Percentiles rank a stretch among this genome's conserved stretches.
These are phyloP conservation scores for Eupithecia abbreviata DNA, from an alignment of 2,888 invertebrate genomes.

Conservation along the genomic window DNA sequence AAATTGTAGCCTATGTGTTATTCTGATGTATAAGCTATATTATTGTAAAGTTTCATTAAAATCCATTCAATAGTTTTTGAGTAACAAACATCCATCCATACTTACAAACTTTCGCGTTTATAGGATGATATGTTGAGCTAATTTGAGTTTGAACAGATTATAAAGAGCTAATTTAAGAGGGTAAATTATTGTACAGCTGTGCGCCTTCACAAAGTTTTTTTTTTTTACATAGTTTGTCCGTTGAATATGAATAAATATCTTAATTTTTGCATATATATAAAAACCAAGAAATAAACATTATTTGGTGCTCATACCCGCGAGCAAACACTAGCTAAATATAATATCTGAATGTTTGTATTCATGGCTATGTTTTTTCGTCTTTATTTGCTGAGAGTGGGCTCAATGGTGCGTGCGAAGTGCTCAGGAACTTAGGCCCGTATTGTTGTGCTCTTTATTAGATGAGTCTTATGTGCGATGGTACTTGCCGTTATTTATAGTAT, in stretches of 20 bases:
- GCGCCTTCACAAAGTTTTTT: no score
- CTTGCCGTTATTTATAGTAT: constrained; percentile 16
- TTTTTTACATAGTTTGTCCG: no score
- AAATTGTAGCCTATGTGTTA: no score
- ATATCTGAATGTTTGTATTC: constrained; percentile 45
- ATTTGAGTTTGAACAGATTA: no score
- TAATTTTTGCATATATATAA: not conserved
- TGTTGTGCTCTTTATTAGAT: constrained; percentile 53
- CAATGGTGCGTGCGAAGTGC: constrained; percentile 49
- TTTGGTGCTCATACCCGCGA: not conserved
- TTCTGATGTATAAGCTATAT: no score
- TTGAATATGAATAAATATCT: not conserved
- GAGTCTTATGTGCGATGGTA: constrained; percentile 39
- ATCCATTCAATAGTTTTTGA: no score
- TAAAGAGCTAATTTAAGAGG: no score
- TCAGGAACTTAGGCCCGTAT: constrained; percentile 50
- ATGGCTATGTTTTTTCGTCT: constrained; percentile 51
- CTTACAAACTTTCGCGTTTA: no score
- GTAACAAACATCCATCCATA: no score
- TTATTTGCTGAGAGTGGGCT: constrained; percentile 47
- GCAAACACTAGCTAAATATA: constrained; percentile 8
- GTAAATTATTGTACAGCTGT: no score
- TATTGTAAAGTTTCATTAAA: no score
- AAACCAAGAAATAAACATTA: not conserved
- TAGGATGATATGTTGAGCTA: no score